Evolutionary conservation across 2,888 invertebrate species (phyloP).

Genomic region (Fissipunctia ypsillon): DNA sequence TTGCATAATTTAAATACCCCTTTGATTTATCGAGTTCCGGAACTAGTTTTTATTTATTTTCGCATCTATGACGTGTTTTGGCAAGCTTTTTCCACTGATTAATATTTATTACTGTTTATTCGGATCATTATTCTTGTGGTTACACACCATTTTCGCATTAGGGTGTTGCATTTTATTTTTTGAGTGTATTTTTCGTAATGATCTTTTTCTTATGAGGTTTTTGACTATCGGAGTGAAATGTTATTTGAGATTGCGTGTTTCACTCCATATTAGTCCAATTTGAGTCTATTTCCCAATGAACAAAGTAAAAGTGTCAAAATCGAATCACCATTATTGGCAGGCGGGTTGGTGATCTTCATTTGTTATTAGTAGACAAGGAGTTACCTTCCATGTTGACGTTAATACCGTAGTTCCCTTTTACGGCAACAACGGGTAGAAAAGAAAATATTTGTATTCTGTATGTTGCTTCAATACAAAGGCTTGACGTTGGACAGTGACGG

Average conservation of each 20-base stretch:
- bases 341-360: too few species aligned
- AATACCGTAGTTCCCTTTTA: too few species aligned
- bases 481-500: conserved; percentile 25
- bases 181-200: conserved; percentile 1
- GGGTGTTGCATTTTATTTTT: conserved; percentile 2
- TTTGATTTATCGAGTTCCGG: conserved; percentile 75
- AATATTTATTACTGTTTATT: conserved; percentile 57
- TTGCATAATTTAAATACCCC: conserved; percentile 78
- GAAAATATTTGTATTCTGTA: conserved; percentile 46
- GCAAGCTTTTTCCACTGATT: conserved; percentile 51
- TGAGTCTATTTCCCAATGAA: neutral
- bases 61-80: conserved; percentile 55
- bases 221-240: too few species aligned
- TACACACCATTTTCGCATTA: conserved; percentile 47
- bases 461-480: conserved; percentile 36
- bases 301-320: neutral
- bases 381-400: too few species aligned
- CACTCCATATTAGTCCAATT: neutral
- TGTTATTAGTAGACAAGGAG: too few species aligned
- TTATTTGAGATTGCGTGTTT: neutral
- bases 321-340: too few species aligned
- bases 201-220: neutral
- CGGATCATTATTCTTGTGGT: conserved; percentile 45
- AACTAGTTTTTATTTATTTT: conserved; percentile 54
- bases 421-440: neutral